Base-by-base conservation (phyloP, 2,113 vertebrate species). In the Neomonachus schauinslandi region DNA sequence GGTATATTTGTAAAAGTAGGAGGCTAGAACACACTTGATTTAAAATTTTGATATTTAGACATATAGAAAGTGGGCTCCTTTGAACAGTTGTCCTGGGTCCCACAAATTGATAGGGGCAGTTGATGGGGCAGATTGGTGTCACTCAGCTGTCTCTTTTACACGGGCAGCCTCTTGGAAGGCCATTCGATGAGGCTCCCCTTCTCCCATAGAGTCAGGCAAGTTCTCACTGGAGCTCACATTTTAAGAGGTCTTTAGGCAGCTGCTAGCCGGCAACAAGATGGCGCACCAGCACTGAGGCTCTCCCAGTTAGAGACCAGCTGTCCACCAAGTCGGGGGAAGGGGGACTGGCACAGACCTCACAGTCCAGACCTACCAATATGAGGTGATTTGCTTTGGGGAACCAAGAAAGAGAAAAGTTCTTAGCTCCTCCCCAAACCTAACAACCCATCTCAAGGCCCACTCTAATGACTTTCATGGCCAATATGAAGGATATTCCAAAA, bases 261-360 rank as follows among this genome's bases (percentile, higher is more conserved):
- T 65, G 55, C 55, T 26, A 7, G 31, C 12, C 22, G 5, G 24
- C n/a, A 82, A 22, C 14, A 39, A 51, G 57, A 21, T 1, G 8
- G 26, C 0, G 1, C 9, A 9, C 26, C 31, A 5, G 63, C 39
- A 4, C 22, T 21, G 28, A 12, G 0, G 1, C 26, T 55, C 12
- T 65, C 39, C 72, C 12, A 1, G 39, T 13, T 1, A 31, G 26
- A 82, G 46, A 10, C 28, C 81, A 26, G 1, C 1, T 46, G 39
- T 24, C 80, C 21, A 9, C 46, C n/a, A 16, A 31, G 11, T 42
- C 19, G 0, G 49, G 7, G 13, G 4, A 26, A 26, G 26, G n/a
- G 19, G 57, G 14, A 2, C n/a, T 3, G 22, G 33, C 1, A 0
- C 63, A 51, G 39, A 69, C 28, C 24, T 15, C 39, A 57, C 55